Conservation (phyloP, 2,797 vertebrate species). For the Manis pentadactyla region DNA sequence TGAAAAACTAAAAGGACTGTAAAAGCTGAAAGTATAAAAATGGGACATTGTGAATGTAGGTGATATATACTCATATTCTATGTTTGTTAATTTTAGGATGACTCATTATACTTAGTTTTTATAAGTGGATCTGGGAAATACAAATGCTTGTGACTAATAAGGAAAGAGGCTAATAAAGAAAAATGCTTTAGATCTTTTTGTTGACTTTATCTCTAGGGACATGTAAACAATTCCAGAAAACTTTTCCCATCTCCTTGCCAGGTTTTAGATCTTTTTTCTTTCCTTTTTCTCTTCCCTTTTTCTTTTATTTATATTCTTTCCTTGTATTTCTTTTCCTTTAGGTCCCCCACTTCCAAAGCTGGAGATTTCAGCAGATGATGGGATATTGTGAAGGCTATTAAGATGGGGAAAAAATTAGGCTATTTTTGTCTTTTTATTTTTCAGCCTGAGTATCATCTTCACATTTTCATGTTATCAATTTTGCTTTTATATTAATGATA, state of each 20-base stretch:
- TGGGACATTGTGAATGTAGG: not conserved
- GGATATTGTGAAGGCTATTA: not conserved
- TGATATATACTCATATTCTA: not conserved
- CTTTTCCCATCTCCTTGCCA: not conserved
- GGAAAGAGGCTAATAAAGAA: not conserved
- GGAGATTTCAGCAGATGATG: not conserved
- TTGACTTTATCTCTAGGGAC: not conserved
- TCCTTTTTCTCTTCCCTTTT: not conserved
- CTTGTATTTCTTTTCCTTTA: not conserved
- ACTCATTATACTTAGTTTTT: not conserved
- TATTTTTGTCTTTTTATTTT: not conserved
- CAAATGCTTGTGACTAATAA: constrained; percentile 17
- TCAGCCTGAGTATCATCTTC: not conserved
- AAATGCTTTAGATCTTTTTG: not conserved
- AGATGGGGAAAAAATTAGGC: not conserved
- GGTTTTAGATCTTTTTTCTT: not conserved
- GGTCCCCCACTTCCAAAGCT: not conserved
- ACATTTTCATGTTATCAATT: not conserved
- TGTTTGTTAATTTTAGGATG: not conserved
- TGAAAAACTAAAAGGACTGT: not conserved
- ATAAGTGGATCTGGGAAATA: not conserved
- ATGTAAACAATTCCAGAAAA: not conserved
- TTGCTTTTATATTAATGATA: not conserved
- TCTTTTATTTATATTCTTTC: not conserved
- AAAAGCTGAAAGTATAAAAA: not conserved